Conservation (phyloP, 2,797 vertebrate species). For the Meriones psammophilus region DNA sequence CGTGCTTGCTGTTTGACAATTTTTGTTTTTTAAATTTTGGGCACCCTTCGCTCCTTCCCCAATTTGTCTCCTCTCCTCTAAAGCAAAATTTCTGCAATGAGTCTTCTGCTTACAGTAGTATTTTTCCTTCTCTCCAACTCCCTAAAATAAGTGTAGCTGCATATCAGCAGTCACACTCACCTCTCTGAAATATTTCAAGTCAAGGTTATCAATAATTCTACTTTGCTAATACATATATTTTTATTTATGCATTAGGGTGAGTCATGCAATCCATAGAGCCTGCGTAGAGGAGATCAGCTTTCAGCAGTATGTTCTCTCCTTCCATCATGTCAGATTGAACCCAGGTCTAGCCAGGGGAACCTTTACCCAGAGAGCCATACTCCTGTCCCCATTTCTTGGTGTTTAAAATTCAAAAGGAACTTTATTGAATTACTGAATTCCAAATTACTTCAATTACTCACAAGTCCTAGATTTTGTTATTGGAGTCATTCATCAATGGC, state of each 20-base stretch:
- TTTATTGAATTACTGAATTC: neutral
- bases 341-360: neutral
- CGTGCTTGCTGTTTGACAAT: neutral
- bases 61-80: neutral
- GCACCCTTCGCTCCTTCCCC: neutral
- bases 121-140: neutral
- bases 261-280: too few species aligned
- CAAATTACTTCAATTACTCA: neutral
- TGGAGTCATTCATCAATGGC: neutral
- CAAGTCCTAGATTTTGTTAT: neutral
- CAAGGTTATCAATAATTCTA: neutral
- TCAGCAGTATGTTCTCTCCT: neutral
- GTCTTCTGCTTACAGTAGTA: neutral
- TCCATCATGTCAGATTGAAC: neutral
- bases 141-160: neutral
- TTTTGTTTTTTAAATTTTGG: neutral
- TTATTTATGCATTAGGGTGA: neutral
- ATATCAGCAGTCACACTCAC: neutral
- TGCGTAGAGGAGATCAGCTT: neutral
- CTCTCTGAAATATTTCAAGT: neutral
- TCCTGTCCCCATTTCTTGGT: too few species aligned
- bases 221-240: neutral
- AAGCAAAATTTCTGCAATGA: neutral
- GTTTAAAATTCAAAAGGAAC: neutral
- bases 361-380: neutral